Conservation (phyloP, 1,140 invertebrate genomes). For the Pemphigus obesinymphae region DNA sequence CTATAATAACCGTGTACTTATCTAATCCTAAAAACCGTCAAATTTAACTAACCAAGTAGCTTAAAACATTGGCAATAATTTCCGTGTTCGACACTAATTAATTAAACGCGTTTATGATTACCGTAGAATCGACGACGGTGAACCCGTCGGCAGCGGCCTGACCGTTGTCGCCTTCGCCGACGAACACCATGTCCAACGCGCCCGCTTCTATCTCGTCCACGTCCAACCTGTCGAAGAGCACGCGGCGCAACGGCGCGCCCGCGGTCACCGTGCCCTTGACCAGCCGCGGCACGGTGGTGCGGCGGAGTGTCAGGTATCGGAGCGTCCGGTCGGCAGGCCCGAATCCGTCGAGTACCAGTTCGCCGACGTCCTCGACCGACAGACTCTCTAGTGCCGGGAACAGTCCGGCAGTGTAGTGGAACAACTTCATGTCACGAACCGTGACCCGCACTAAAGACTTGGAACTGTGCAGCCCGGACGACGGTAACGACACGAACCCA, state of each 20-base stretch:
- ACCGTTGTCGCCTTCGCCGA: not conserved
- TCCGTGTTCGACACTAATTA: too few species aligned
- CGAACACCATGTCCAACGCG: slow-evolving; percentile 7
- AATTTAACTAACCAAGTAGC: too few species aligned
- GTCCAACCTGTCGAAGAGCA: not conserved
- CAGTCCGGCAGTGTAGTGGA: slow-evolving; percentile 36
- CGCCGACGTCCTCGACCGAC: slow-evolving; percentile 25
- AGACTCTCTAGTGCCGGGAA: slow-evolving; percentile 26
- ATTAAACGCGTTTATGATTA: too few species aligned
- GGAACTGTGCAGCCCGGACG: not conserved
- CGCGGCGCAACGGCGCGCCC: not conserved
- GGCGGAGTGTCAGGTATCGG: not conserved
- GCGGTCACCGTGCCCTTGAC: not conserved
- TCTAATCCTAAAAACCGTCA: too few species aligned
- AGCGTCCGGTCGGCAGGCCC: slow-evolving; percentile 8
- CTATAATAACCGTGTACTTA: too few species aligned
- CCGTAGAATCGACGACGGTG: not conserved
- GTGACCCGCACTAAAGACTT: not conserved
- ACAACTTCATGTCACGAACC: slow-evolving; percentile 30
- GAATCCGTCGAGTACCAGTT: slow-evolving; percentile 29
- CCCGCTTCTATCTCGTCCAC: slow-evolving; percentile 5
- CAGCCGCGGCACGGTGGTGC: not conserved
- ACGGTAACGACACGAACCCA: not conserved
- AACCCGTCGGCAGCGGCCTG: not conserved
- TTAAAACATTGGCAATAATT: too few species aligned